Evolutionary conservation across 2,888 invertebrate genomes (phyloP).

Genomic region (Drosophila multiciliata): DNA sequence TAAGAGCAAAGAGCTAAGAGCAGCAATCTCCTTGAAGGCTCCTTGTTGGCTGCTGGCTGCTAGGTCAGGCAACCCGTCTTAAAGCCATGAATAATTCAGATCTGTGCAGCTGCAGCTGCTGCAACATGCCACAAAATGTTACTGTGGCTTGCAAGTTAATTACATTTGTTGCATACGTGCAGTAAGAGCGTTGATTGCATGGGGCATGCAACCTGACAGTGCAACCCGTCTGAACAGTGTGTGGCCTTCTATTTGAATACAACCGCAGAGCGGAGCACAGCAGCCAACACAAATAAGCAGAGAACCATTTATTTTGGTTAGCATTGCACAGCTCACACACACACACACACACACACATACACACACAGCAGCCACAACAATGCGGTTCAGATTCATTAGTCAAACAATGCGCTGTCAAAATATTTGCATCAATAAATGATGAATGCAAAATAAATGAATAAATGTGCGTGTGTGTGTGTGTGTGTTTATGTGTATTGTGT

Average conservation of each 20-base stretch:
- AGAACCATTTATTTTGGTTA: conserved; percentile 37
- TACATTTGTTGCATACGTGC: conserved; percentile 75
- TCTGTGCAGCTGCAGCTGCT: conserved; percentile 16
- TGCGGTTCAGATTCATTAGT: conserved; percentile 53
- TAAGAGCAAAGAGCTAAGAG: neutral
- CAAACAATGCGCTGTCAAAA: conserved; percentile 61
- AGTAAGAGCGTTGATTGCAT: conserved; percentile 60
- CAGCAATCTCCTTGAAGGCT: conserved; percentile 50
- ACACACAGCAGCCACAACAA: conserved; percentile 45
- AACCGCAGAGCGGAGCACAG: conserved; percentile 26
- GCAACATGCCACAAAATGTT: conserved; percentile 48
- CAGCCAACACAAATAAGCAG: conserved; percentile 16
- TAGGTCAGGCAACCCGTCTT: conserved; percentile 65
- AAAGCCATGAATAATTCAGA: conserved; percentile 75
- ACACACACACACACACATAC: conserved; percentile 3
- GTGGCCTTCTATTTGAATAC: conserved; percentile 51
- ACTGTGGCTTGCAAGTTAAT: conserved; percentile 67
- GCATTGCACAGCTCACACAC: conserved; percentile 9
- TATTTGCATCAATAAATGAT: conserved; percentile 60
- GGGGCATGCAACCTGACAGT: conserved; percentile 38
- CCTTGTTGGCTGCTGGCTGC: conserved; percentile 7
- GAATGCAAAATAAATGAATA: conserved; percentile 10
- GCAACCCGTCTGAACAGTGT: conserved; percentile 1
- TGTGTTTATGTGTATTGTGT: neutral
- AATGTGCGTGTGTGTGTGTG: neutral